Percentiles rank a stretch among this genome's conserved stretches.
These are phyloP conservation scores for Protonibea diacanthus DNA, from an alignment of 2,797 vertebrate species.

Conservation along the genomic window DNA sequence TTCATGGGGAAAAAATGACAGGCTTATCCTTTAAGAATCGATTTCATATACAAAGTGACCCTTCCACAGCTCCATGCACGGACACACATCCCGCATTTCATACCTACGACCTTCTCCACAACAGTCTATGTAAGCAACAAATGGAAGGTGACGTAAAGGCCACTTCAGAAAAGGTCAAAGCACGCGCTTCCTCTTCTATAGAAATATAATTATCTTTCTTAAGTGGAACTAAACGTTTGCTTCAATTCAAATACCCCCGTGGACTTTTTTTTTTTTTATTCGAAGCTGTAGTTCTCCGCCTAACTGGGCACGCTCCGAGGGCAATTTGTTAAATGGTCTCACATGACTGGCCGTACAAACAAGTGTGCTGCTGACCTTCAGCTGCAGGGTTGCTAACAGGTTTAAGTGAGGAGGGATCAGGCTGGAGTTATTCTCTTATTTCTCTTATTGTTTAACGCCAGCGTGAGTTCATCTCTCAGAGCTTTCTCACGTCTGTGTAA, in stretches of 20 bases:
- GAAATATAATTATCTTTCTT: neutral
- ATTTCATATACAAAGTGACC: neutral
- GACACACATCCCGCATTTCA: neutral
- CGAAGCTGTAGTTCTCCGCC: neutral
- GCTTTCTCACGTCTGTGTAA: neutral
- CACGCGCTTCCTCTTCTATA: neutral
- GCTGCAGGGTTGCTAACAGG: neutral
- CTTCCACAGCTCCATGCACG: neutral
- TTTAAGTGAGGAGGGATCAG: neutral
- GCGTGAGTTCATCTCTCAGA: neutral
- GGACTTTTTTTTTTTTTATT: neutral
- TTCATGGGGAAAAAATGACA: neutral
- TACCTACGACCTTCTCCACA: neutral
- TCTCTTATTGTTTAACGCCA: neutral
- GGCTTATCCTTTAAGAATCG: neutral
- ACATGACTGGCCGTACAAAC: conserved; percentile 4
- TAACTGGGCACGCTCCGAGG: conserved; percentile 10
- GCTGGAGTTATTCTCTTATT: neutral
- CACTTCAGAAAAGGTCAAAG: conserved; percentile 2
- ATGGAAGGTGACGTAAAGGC: neutral
- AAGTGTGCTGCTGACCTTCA: conserved; percentile 38
- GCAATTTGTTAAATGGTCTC: conserved; percentile 21
- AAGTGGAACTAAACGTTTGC: conserved; percentile 2
- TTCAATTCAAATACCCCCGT: neutral
- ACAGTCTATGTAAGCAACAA: neutral